Evolutionary conservation across 2,888 invertebrate species (phyloP), one percentile per base, ranked within the genome.

Genomic region (Malthinus flaveolus): DNA sequence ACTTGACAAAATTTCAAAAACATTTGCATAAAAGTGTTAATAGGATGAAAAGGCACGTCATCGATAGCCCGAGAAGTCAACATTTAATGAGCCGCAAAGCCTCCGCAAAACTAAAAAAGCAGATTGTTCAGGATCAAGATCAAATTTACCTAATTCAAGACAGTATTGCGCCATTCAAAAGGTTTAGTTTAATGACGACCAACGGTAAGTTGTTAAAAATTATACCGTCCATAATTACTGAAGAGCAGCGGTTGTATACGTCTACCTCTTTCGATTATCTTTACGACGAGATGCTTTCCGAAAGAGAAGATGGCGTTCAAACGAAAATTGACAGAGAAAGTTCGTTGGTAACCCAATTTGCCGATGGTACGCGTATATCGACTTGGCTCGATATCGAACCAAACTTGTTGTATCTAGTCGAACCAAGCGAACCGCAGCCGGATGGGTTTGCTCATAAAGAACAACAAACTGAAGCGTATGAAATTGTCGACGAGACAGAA

Each of bases 231-330:
- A 11, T 36, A 1, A 49, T 60, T 31, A 33, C 49, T 1, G 35
- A 62, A 48, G 54, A 53, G 15, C 51, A 61, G 13, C 50, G 55
- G 13, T 65, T 55, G 39, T 45, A 55, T 9, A 48, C 49, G 8
- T 32, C 50, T 1, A 44, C 32, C 11, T 44, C 45, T 7, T 53
- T 33, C 0, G 65, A 65, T 54, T 60, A 59, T 49, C 39, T 53
- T 3, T 45, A 54, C 33, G 50, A 59, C 15, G 63, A 65, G 49
- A 49, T 57, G 3, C 35, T 56, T 12, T 48, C 48, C n/a, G 50
- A 48, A 9, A 44, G 63, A 47, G 58, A 65, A 44, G 65, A 65
- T 48, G 65, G 65, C n/a, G 60, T 60, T 8, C 60, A 58, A 33
- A 57, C 50, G 11, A 35, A 63, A 7, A 13, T 63, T 4, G 53